Conservation (phyloP, 2,888 invertebrate species). For the Synergus laeviventris region DNA sequence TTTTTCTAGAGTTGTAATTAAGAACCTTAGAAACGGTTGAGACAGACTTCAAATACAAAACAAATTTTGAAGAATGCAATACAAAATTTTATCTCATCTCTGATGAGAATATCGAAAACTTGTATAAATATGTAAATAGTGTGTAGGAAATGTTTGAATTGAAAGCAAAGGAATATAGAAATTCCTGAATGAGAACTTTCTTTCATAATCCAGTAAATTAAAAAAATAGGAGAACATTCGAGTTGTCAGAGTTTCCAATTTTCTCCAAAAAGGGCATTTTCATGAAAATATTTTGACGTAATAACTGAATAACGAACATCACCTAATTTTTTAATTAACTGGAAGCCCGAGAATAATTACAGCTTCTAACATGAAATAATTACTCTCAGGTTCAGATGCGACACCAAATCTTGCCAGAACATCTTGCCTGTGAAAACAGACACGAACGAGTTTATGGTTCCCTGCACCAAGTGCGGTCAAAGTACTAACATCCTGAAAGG, state of each 20-base stretch:
- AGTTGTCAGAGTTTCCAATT: neutral
- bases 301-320: neutral
- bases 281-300: neutral
- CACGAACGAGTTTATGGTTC: slow-evolving; percentile 83
- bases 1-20: neutral
- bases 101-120: too few relatives aligned
- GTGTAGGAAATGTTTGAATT: neutral
- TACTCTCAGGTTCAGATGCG: slow-evolving; percentile 78
- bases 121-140: neutral
- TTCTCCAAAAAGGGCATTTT: neutral
- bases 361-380: slow-evolving; percentile 18
- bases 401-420: slow-evolving; percentile 82
- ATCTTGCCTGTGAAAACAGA: slow-evolving; percentile 81
- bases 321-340: slow-evolving; percentile 2
- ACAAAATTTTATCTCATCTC: too few relatives aligned
- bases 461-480: slow-evolving; percentile 83
- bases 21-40: neutral
- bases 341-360: neutral
- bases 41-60: neutral
- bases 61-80: neutral
- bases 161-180: neutral
- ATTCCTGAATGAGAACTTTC: neutral
- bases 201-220: neutral
- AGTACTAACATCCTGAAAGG: slow-evolving; percentile 86
- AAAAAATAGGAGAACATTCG: neutral